phyloP scores from a whole-genome alignment of 2,113 vertebrate genomes.

The Arenaria interpres region DNA sequence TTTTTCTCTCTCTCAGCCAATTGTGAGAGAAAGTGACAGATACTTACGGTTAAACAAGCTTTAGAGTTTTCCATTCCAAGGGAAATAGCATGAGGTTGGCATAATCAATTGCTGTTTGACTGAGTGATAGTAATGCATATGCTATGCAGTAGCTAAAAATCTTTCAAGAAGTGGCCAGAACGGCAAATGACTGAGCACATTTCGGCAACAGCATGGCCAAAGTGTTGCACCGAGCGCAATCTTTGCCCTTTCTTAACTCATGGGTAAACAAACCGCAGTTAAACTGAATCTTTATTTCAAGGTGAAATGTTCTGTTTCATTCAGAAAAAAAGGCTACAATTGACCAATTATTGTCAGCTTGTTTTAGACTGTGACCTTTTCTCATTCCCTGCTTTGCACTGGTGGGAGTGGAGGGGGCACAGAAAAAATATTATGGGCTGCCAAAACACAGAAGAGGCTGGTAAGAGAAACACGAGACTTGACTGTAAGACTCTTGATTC shows the following conservation, averaged over 20 bases:
- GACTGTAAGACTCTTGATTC: neutral
- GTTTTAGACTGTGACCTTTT: neutral
- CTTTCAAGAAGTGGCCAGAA: neutral
- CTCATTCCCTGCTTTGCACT: neutral
- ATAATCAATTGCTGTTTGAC: neutral
- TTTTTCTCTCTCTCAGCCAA: neutral
- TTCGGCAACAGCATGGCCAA: fast-evolving
- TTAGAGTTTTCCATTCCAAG: neutral
- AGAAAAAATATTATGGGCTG: neutral
- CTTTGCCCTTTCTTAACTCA: neutral
- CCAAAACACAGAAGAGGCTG: neutral
- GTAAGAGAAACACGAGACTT: neutral
- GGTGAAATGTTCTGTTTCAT: neutral
- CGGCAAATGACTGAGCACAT: neutral
- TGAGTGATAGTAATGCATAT: neutral
- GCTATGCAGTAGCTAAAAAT: neutral
- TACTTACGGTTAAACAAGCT: neutral
- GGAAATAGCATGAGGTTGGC: neutral
- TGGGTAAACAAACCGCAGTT: neutral
- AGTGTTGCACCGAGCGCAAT: neutral
- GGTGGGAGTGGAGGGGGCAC: neutral
- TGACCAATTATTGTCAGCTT: neutral
- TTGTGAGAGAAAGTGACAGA: neutral
- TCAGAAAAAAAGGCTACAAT: neutral
- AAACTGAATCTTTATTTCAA: neutral